Evolutionary conservation across 1,140 invertebrate species (phyloP), one percentile per base, ranked within the genome.

Genomic region (Amphibalanus amphitrite): DNA sequence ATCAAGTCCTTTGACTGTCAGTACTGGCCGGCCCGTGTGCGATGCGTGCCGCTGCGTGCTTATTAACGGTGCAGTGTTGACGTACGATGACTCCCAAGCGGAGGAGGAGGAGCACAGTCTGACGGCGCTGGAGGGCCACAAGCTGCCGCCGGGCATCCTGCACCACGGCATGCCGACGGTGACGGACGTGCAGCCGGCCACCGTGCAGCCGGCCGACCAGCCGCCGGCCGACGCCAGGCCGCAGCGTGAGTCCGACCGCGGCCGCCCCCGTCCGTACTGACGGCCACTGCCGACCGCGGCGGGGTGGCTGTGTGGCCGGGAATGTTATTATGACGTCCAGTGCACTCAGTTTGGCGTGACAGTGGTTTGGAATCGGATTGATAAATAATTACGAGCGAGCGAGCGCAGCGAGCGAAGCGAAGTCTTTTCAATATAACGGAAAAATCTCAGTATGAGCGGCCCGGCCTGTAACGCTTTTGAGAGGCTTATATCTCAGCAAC

Each of bases 31-130:
- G 15, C 28, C 29, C 23, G 15, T 38, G 4, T 38, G 33, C 67
- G 33, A 15, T 38, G 33, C 47, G 47, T 20, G 3, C 47, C 13
- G 47, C 47, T 59, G 47, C 47, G 47, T 59, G 47, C 87, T 91
- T 91, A 91, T 91, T 92, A 88, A 90, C 90, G 90, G 88, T 74
- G 71, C 87, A 98, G 94, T 97, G 91, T 91, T 98, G 87, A 95
- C 94, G 86, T 98, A 93, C 92, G 92, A 92, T 86, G 93, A 96
- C 86, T 76, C 77, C 72, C 92, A 92, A 90, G 92, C 91, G 85
- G 94, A 96, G 84, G 93, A 96, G 79, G 92, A 94, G 81, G 93
- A 95, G 77, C 90, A 88, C 77, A 90, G 90, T 74, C 80, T 81
- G 38, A 79, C 79, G 6, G 77, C 78, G 40, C 77, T 80, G 70